Base-by-base conservation (phyloP, 1,140 invertebrate genomes). In the Diprion similis region DNA sequence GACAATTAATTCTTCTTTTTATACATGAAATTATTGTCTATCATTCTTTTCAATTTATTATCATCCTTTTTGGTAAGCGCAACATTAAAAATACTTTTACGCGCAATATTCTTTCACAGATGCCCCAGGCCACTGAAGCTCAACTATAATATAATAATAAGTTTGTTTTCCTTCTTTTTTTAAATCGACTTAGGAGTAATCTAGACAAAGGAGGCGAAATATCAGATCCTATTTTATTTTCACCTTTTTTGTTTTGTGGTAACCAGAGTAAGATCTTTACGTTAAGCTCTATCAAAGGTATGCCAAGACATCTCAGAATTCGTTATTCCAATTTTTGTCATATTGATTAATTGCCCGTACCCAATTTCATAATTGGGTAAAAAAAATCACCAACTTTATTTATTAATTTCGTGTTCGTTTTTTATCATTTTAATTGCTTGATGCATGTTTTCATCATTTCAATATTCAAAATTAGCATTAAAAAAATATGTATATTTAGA, bases 121-220 rank as follows among this genome's bases (percentile, higher is more conserved):
- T 78, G 78, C 69, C 66, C 78, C 82, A 80, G 82, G 81, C 81
- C 81, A 80, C 79, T 64, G 24, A 18, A 47, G 59, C 59, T 67
- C 71, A 65, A 71, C 17, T 73, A 48, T 73, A 73, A 73, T 73
- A 47, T 74, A 17, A 59, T 59, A 59, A 59, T 59, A 17, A 59
- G 51, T 59, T 59, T 17, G 51, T 59, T 59, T 17, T 59, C n/a
- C 11, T 59, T 59, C 8, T 59, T 59, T 13, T 59, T 59, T 17
- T 59, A 4, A 59, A 17, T 59, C n/a, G 6, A 37, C 6, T 59
- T 59, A 59, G 51, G 9, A 18, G 17, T 71, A n/a, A 64, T 18
- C 66, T 24, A 72, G 24, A 72, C 8, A 45, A 11, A 24, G 71
- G 59, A 72, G 71, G 17, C 59, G 65, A 67, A 72, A 72, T 9